These are phyloP conservation scores for Castor canadensis DNA, from an alignment of 2,113 vertebrate species.

Conservation along the genomic window DNA sequence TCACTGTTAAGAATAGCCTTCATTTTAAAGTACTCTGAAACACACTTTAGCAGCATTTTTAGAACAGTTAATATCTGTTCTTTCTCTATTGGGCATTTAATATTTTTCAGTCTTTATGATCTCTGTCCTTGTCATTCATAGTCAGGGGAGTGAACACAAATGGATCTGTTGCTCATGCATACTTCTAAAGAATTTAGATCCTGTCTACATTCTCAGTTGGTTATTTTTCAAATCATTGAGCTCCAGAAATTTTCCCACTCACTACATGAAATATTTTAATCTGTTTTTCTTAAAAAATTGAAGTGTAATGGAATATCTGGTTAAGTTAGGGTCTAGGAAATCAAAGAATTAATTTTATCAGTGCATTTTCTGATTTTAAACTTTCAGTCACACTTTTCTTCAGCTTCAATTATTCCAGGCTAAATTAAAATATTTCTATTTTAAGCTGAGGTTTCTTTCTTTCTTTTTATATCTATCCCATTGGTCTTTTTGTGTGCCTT, in stretches of 20 bases:
- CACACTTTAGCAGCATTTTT: not conserved
- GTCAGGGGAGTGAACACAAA: not conserved
- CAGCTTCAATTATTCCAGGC: not conserved
- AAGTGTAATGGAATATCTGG: not conserved
- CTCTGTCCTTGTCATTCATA: not conserved
- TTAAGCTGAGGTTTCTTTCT: not conserved
- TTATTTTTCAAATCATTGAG: not conserved
- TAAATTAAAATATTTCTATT: not conserved
- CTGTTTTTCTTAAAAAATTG: not conserved
- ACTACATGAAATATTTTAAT: not conserved
- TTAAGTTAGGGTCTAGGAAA: not conserved
- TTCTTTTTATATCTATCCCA: not conserved
- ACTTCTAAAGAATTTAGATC: not conserved
- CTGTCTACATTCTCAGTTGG: not conserved
- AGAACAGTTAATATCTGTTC: not conserved
- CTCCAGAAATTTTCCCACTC: not conserved
- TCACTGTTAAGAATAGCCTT: not conserved
- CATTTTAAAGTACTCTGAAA: not conserved
- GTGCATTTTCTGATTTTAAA: conserved; percentile 10
- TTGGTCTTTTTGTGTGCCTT: not conserved
- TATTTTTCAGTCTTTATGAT: not conserved
- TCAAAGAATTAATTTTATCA: not conserved
- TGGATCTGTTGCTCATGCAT: not conserved
- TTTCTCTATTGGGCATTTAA: not conserved
- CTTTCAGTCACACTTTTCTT: not conserved